Percentiles rank a stretch among this genome's conserved stretches.
Conservation (phyloP, 64 coral and sea anemone species). For the Platygyra sinensis region DNA sequence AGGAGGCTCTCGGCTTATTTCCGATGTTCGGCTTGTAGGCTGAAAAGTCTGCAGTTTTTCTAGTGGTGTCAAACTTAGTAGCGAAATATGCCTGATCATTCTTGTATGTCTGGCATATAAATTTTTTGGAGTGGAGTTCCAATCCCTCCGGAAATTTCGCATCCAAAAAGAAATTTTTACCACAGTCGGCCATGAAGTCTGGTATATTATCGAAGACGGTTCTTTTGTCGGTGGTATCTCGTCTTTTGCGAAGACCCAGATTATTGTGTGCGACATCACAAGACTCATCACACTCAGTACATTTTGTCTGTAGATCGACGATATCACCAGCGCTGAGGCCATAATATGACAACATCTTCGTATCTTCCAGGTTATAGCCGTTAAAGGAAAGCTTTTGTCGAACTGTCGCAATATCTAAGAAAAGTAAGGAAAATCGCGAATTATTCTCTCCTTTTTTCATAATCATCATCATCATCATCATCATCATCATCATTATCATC, state of each 20-base stretch:
- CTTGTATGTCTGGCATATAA: constrained; percentile 50
- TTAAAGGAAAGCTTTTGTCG: not conserved
- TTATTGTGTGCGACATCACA: constrained; percentile 11
- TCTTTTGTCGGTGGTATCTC: too few relatives aligned
- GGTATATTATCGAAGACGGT: too few relatives aligned
- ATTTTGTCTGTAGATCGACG: constrained; percentile 30
- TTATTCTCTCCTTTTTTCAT: too few relatives aligned
- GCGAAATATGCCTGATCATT: not conserved
- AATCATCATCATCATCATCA: too few relatives aligned
- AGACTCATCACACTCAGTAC: constrained; percentile 14
- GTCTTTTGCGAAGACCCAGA: too few relatives aligned
- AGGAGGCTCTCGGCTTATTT: not conserved
- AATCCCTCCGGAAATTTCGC: constrained; percentile 25
- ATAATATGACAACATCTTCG: constrained; percentile 30
- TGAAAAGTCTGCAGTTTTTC: constrained; percentile 64
- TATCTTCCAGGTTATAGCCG: not conserved
- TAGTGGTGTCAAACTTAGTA: constrained; percentile 38
- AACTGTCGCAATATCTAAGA: too few relatives aligned
- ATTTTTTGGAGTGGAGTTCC: not conserved
- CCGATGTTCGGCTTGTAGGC: constrained; percentile 54
- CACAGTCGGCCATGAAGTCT: not conserved
- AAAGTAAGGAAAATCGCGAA: too few relatives aligned
- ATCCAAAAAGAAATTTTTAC: constrained; percentile 29
- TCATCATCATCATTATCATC: too few relatives aligned
- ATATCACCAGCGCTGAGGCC: constrained; percentile 34